Percentiles rank a stretch among this genome's conserved stretches.
Conservation (phyloP, 2,797 vertebrate genomes). For the Corythornis leucogaster region DNA sequence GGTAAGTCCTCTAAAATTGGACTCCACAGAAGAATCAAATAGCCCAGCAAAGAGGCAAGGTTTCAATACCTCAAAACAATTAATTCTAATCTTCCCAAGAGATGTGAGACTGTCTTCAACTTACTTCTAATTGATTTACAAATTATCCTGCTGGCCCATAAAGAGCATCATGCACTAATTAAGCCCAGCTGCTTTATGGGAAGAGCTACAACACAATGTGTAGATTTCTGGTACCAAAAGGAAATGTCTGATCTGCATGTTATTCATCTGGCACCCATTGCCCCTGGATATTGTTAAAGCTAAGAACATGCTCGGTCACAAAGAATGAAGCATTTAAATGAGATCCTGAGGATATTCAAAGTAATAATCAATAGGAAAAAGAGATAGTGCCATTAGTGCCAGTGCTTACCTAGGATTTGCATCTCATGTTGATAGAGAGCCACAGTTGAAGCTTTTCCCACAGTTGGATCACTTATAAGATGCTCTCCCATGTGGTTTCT, state of each 20-base stretch:
- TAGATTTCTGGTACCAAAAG: not conserved
- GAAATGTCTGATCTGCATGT: not conserved
- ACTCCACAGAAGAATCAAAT: not conserved
- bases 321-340: not conserved
- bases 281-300: not conserved
- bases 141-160: constrained; percentile 31
- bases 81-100: not conserved
- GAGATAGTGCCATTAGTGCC: not conserved
- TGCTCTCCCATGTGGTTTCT: not conserved
- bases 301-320: not conserved
- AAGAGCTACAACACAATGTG: not conserved
- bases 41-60: not conserved
- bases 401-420: constrained; percentile 17
- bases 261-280: not conserved
- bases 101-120: not conserved
- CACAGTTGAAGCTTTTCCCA: not conserved
- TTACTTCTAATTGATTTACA: constrained; percentile 54
- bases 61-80: constrained; percentile 28
- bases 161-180: constrained; percentile 42
- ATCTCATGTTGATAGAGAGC: not conserved
- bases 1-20: not conserved
- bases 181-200: constrained; percentile 29
- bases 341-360: not conserved
- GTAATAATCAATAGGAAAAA: constrained; percentile 12
- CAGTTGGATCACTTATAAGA: not conserved